Evolutionary conservation across 2,888 invertebrate species (phyloP).

Genomic region (Protonemura montana): DNA sequence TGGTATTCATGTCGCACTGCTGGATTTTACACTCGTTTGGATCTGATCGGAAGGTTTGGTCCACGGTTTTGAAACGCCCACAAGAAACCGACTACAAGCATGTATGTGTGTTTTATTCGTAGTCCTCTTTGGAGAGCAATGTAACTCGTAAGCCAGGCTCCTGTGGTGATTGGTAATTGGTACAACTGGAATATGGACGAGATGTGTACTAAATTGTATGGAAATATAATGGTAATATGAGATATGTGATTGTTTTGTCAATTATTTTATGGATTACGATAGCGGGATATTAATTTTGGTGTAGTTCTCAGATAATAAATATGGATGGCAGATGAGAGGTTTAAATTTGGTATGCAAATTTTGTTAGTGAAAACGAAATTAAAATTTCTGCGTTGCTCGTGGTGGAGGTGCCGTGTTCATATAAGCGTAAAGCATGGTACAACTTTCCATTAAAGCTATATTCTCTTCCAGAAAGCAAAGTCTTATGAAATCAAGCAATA

Average conservation of each 20-base stretch:
- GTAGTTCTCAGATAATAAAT: neutral
- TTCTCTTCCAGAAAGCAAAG: too few species aligned
- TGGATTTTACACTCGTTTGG: neutral
- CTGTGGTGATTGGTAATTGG: conserved; percentile 5
- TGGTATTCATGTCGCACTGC: neutral
- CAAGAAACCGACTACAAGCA: neutral
- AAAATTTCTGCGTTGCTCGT: neutral
- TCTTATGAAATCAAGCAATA: too few species aligned
- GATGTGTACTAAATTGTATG: conserved; percentile 7
- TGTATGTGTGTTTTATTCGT: neutral
- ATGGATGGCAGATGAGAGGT: neutral
- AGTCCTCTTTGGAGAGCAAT: neutral
- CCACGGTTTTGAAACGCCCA: neutral
- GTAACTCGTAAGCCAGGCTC: conserved; percentile 5
- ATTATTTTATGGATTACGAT: neutral
- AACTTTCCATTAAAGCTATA: too few species aligned
- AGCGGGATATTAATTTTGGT: neutral
- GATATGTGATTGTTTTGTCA: conserved; percentile 12
- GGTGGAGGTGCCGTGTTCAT: neutral
- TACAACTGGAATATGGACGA: neutral
- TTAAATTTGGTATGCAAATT: neutral
- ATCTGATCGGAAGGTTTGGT: neutral
- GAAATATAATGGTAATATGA: neutral
- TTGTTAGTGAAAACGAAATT: neutral
- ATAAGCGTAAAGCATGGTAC: neutral